phyloP scores from a whole-genome alignment of 2,888 invertebrate species.

The Cephus sareptanus region DNA sequence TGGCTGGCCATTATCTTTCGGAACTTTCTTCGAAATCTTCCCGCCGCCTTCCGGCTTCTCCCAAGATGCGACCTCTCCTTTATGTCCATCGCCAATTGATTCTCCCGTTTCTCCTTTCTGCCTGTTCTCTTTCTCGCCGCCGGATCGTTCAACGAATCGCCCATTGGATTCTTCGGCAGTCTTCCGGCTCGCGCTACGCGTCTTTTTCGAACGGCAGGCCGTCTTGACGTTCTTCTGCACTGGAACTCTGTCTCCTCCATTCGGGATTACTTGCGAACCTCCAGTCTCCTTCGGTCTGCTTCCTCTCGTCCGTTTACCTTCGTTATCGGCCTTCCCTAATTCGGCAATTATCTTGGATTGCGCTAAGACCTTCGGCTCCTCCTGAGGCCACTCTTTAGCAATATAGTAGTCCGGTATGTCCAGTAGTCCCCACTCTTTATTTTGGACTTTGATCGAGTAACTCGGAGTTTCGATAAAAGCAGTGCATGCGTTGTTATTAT shows the following conservation, averaged over 20 bases:
- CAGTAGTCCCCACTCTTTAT: not conserved
- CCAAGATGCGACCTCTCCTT: not conserved
- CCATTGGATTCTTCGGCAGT: not conserved
- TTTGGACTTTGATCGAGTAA: not conserved
- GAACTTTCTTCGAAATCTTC: not conserved
- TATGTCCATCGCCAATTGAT: not conserved
- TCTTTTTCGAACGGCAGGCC: not conserved
- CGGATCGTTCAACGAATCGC: not conserved
- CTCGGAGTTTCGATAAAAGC: not conserved
- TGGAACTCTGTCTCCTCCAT: not conserved
- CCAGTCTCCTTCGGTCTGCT: not conserved
- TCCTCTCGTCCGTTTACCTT: not conserved
- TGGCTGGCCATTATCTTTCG: not conserved
- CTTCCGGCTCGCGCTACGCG: not conserved
- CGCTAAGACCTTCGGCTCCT: not conserved
- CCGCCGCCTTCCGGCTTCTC: not conserved
- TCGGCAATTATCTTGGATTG: not conserved
- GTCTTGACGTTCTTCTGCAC: not conserved
- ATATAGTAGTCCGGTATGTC: not conserved
- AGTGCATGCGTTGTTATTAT: not conserved
- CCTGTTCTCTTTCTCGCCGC: not conserved
- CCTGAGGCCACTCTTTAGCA: not conserved
- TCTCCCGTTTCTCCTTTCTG: not conserved
- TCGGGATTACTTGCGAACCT: not conserved
- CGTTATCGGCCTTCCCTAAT: not conserved